These are phyloP conservation scores for Molorchus minor DNA, from an alignment of 2,888 invertebrate genomes.

Conservation along the genomic window DNA sequence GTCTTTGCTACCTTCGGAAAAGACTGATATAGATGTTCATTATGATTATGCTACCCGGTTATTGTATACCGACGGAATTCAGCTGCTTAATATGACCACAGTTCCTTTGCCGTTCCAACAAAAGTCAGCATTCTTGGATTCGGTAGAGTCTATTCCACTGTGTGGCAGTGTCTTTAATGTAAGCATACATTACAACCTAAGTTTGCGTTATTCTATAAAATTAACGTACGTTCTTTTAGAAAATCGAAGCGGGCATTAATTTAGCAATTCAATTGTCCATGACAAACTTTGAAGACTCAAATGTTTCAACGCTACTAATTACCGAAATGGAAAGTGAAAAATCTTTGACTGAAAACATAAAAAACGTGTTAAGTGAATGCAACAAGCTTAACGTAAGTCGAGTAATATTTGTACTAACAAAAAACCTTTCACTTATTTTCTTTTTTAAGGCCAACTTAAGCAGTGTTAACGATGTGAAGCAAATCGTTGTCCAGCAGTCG, in stretches of 20 bases:
- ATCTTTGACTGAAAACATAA: slow-evolving; percentile 48
- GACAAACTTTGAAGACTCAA: slow-evolving; percentile 52
- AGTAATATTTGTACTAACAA: background rate
- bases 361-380: slow-evolving; percentile 51
- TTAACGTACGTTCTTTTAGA: slow-evolving; percentile 41
- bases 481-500: slow-evolving; percentile 51
- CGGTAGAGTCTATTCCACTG: slow-evolving; percentile 54
- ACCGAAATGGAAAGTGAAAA: slow-evolving; percentile 55
- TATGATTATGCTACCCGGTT: slow-evolving; percentile 56
- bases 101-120: slow-evolving; percentile 46
- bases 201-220: background rate
- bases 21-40: slow-evolving; percentile 50
- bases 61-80: slow-evolving; percentile 53
- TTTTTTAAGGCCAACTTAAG: slow-evolving; percentile 53
- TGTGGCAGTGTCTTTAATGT: slow-evolving; percentile 41
- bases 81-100: slow-evolving; percentile 53
- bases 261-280: slow-evolving; percentile 53
- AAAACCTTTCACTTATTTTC: too few species aligned
- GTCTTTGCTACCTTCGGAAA: slow-evolving; percentile 48
- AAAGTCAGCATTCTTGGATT: slow-evolving; percentile 51
- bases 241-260: slow-evolving; percentile 55
- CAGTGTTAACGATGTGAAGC: slow-evolving; percentile 50
- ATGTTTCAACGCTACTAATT: slow-evolving; percentile 50
- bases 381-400: slow-evolving; percentile 52
- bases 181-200: too few species aligned